Percentiles rank a stretch among this genome's conserved stretches.
Conservation (phyloP, 1,140 invertebrate species). For the Antheraea mylitta region DNA sequence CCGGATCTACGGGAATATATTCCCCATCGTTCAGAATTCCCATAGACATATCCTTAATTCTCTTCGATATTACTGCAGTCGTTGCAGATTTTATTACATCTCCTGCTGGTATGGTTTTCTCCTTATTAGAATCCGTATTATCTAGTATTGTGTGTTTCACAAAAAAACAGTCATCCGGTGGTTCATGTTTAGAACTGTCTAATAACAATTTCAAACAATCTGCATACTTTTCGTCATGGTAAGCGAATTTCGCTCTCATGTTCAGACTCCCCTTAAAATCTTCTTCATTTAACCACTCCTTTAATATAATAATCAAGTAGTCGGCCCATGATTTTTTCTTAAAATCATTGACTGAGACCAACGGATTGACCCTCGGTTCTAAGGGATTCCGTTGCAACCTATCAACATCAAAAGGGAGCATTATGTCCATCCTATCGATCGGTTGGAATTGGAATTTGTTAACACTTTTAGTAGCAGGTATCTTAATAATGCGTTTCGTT, state of each 20-base stretch:
- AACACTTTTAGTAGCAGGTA: slow-evolving; percentile 50
- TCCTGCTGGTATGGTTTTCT: not conserved
- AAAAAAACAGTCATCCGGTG: slow-evolving; percentile 41
- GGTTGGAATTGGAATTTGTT: slow-evolving; percentile 65
- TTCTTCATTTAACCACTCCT: slow-evolving; percentile 58
- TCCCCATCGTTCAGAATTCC: slow-evolving; percentile 57
- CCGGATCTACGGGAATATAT: slow-evolving; percentile 45
- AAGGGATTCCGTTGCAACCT: slow-evolving; percentile 48
- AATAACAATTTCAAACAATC: slow-evolving; percentile 52
- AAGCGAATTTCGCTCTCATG: slow-evolving; percentile 62
- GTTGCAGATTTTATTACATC: slow-evolving; percentile 17
- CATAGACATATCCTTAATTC: slow-evolving; percentile 63
- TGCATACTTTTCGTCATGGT: slow-evolving; percentile 47
- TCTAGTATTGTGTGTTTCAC: slow-evolving; percentile 27
- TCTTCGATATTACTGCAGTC: slow-evolving; percentile 21
- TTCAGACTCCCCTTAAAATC: slow-evolving; percentile 46
- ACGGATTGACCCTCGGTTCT: slow-evolving; percentile 47
- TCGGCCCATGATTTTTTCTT: slow-evolving; percentile 66
- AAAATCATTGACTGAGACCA: slow-evolving; percentile 49
- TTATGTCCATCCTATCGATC: slow-evolving; percentile 56
- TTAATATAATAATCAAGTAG: slow-evolving; percentile 52
- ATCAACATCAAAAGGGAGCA: slow-evolving; percentile 61
- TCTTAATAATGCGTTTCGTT: slow-evolving; percentile 69
- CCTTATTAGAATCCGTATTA: not conserved
- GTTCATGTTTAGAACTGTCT: slow-evolving; percentile 39